Base-by-base conservation (phyloP, 1,140 invertebrate genomes). In the Rhopalosiphum padi region DNA sequence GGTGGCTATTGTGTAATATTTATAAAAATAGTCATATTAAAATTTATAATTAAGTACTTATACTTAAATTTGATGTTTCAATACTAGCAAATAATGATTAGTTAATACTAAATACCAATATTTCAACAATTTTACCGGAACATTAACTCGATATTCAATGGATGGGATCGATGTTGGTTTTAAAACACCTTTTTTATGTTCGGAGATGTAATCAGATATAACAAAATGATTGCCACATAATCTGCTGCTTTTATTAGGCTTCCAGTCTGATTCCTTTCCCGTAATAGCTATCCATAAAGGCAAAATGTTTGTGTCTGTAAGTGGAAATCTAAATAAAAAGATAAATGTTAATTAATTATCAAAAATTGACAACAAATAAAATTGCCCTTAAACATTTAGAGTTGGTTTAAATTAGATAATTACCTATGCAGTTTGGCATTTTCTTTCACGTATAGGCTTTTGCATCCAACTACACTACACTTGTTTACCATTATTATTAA, bases 131-230 rank as follows among this genome's bases (percentile, higher is more conserved):
- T 68, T 60, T 68, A 68, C 60, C 60, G 60, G 30, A n/a, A 68
- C 9, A 9, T 15, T 18, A n/a, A n/a, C 60, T 68, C 30, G 9
- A 7, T 68, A 15, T n/a, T n/a, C 2, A 68, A 68, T n/a, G 30
- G 60, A n/a, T 68, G 77, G 77, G 18, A 37, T 8, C 0, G 77
- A 0, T 37, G 35, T 37, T 23, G 35, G n/a, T 8, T 37, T 83
- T 37, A 83, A 83, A 83, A 83, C 21, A 83, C 77, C 35, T 83
- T 83, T 83, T 37, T 23, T 8, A 37, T 83, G 35, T 0, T 23
- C 35, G 0, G 6, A 0, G 1, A 2, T 23, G 23, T 83, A 83
- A 2, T 83, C n/a, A 37, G 21, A 21, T 7, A 22, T 3, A 22
- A 8, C 7, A 9, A 83, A 83, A 83, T 83, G 77, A 23, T 37